Base-by-base conservation (phyloP, 2,888 invertebrate genomes). In the Sinotaia quadrata region DNA sequence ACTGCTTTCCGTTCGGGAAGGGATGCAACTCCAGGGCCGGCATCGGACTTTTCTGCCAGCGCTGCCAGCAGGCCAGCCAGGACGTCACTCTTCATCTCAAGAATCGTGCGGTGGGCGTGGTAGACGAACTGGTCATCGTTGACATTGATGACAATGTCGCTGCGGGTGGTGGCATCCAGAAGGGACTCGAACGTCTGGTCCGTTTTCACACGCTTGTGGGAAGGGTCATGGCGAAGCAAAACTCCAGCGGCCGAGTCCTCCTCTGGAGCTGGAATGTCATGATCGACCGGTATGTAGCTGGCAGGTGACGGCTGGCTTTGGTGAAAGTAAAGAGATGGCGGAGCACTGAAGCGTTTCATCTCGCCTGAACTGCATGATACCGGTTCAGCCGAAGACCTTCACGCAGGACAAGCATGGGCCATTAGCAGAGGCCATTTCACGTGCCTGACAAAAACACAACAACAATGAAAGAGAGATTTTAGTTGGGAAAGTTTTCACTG, bases 61-160 rank as follows among this genome's bases (percentile, higher is more conserved):
- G 79, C 78, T 60, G 82, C 81, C 51, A 84, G 70, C 74, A 82
- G 75, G 27, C 76, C 74, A 10, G 83, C 81, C 36, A 84, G 61
- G 5, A 79, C 70, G 41, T 81, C 81, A 65, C 84, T 84, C 65
- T 84, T 84, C 73, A 84, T 72, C 33, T 82, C 81, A 29, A 84
- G 77, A 57, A 84, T 82, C 81, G 82, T 82, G 67, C 81, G 82
- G 71, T 84, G 84, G 41, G 81, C 81, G 67, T 77, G 78, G 75
- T 83, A 84, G 56, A 81, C 76, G 67, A 74, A 79, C 59, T 82
- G 78, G 12, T 82, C 81, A 62, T 78, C 73, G 66, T 83, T 84
- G 34, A 84, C 77, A 68, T 77, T 77, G n/a, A 84, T 70, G 18
- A 77, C 70, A 31, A 84, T 73, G 67, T 84, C 84, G 71, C 84